Conservation (phyloP, 2,113 vertebrate genomes). For the Empidonax traillii region DNA sequence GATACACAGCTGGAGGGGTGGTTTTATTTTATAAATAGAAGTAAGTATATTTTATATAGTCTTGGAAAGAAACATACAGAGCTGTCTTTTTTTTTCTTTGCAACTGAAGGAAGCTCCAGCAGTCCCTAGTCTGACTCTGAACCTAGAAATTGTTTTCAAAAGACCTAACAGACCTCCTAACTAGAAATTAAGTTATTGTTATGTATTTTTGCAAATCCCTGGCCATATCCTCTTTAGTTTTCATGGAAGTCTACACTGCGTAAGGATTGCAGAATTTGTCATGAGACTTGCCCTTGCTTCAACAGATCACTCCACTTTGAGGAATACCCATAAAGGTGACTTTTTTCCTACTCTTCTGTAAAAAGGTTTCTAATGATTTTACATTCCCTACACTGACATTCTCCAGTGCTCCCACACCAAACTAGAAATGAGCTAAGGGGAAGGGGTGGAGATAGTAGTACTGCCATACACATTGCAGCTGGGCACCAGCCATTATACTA, state of each 20-base stretch:
- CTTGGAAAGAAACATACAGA: not conserved
- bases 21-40: constrained; percentile 40
- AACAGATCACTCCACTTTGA: not conserved
- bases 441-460: not conserved
- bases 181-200: not conserved
- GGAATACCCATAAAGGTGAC: not conserved
- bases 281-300: not conserved
- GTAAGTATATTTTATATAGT: not conserved
- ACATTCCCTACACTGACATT: not conserved
- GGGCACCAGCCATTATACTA: not conserved
- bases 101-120: not conserved
- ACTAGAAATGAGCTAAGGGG: not conserved
- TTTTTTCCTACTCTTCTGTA: not conserved
- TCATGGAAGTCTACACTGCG: not conserved
- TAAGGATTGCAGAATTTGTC: not conserved
- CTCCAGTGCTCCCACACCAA: not conserved
- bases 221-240: not conserved
- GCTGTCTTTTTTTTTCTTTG: not conserved
- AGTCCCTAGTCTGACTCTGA: not conserved
- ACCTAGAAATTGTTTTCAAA: not conserved
- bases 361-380: not conserved
- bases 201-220: not conserved
- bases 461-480: not conserved
- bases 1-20: constrained; percentile 49
- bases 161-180: not conserved